phyloP scores from a whole-genome alignment of 2,797 vertebrate species.

The Anabacerthia variegaticeps region DNA sequence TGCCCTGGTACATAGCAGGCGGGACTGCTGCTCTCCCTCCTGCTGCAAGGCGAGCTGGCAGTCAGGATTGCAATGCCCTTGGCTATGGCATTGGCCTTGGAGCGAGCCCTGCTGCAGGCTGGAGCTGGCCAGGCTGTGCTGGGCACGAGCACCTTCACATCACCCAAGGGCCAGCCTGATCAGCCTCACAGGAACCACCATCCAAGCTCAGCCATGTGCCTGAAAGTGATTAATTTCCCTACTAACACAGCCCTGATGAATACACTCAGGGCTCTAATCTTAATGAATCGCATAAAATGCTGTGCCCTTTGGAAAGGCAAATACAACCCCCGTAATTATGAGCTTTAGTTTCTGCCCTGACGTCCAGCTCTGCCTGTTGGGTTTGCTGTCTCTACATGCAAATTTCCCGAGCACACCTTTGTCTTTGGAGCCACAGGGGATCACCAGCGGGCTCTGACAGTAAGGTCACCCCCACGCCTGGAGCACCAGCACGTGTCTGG shows the following conservation, averaged over 20 bases:
- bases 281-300: conserved; percentile 6
- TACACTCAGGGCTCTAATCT: background rate
- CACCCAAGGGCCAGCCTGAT: background rate
- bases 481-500: rapidly evolving
- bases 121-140: background rate
- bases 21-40: background rate
- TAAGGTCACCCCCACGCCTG: background rate
- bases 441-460: background rate
- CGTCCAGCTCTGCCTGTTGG: background rate
- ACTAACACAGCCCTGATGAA: background rate
- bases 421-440: background rate
- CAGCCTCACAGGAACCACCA: background rate
- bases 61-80: background rate
- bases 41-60: background rate
- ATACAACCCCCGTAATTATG: background rate
- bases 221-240: conserved; percentile 3
- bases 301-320: conserved; percentile 48
- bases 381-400: background rate
- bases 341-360: background rate
- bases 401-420: background rate
- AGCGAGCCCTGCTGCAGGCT: background rate
- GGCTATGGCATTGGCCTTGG: rapidly evolving
- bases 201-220: background rate
- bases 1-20: rapidly evolving
- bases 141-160: background rate